Evolutionary conservation across 2,888 invertebrate species (phyloP).

Genomic region (Cephus pulcher): DNA sequence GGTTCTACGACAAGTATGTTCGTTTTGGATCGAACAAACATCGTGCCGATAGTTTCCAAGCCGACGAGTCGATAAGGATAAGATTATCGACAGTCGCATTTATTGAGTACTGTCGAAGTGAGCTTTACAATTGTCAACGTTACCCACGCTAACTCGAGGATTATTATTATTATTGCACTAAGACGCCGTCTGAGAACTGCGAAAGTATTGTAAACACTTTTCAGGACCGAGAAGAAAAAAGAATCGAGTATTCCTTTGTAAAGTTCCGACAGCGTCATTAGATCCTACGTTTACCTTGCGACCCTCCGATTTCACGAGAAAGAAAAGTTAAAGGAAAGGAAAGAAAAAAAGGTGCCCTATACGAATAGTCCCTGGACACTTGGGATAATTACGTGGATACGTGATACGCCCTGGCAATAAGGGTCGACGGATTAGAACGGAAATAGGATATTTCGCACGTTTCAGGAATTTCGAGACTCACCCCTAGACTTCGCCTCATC

Average conservation of each 20-base stretch:
- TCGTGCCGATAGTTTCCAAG: background rate
- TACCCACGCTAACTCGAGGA: background rate
- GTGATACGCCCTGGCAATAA: background rate
- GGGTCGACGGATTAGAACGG: background rate
- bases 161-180: background rate
- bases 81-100: background rate
- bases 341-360: background rate
- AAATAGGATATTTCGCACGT: background rate
- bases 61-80: slow-evolving; percentile 1
- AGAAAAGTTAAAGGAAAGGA: too few species aligned
- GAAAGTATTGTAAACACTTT: too few species aligned
- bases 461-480: background rate
- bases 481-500: background rate
- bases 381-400: background rate
- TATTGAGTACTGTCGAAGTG: background rate
- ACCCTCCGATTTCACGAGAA: background rate
- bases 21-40: background rate
- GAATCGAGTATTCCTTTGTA: background rate
- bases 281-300: background rate
- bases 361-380: background rate
- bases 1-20: background rate
- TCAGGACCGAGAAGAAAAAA: background rate
- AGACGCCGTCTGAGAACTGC: background rate
- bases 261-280: background rate
- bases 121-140: background rate